Evolutionary conservation across 2,113 vertebrate species (phyloP).

Genomic region (Nettapus auritus): DNA sequence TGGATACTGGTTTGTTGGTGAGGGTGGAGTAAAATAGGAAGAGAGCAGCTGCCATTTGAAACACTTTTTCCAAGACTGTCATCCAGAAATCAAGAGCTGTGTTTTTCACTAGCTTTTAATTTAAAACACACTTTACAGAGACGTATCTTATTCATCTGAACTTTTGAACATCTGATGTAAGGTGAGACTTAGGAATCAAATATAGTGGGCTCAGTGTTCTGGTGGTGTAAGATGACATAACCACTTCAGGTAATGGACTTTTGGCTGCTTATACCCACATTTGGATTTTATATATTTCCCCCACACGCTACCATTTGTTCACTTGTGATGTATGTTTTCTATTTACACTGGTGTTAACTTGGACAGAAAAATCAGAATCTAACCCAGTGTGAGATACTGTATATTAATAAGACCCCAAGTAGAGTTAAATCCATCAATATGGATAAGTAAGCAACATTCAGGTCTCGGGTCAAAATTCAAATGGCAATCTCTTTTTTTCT

Average conservation of each 20-base stretch:
- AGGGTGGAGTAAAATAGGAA: slow-evolving; percentile 1
- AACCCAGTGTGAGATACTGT: not conserved
- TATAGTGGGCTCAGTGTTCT: slow-evolving; percentile 46
- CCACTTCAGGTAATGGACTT: slow-evolving; percentile 46
- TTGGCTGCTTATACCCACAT: slow-evolving; percentile 2
- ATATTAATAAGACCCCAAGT: not conserved
- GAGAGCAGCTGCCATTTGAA: slow-evolving; percentile 54
- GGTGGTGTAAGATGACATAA: slow-evolving; percentile 68
- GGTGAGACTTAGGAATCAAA: slow-evolving; percentile 69
- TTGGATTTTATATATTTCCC: slow-evolving; percentile 55
- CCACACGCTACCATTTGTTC: not conserved
- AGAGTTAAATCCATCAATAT: not conserved
- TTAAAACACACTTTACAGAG: slow-evolving; percentile 63
- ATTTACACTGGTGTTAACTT: slow-evolving; percentile 1
- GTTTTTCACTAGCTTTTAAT: slow-evolving; percentile 67
- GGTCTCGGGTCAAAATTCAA: not conserved
- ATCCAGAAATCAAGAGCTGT: slow-evolving; percentile 57
- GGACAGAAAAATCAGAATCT: slow-evolving; percentile 8
- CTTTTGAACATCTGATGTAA: slow-evolving; percentile 73
- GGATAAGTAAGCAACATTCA: not conserved
- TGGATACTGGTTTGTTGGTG: slow-evolving; percentile 24
- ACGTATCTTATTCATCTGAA: slow-evolving; percentile 65
- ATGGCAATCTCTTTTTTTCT: not conserved
- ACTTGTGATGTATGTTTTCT: slow-evolving; percentile 29
- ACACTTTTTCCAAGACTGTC: slow-evolving; percentile 58